Percentiles rank a stretch among this genome's conserved stretches.
These are phyloP conservation scores for Chloroclystis v-ata DNA, from an alignment of 2,888 invertebrate species.

Conservation along the genomic window DNA sequence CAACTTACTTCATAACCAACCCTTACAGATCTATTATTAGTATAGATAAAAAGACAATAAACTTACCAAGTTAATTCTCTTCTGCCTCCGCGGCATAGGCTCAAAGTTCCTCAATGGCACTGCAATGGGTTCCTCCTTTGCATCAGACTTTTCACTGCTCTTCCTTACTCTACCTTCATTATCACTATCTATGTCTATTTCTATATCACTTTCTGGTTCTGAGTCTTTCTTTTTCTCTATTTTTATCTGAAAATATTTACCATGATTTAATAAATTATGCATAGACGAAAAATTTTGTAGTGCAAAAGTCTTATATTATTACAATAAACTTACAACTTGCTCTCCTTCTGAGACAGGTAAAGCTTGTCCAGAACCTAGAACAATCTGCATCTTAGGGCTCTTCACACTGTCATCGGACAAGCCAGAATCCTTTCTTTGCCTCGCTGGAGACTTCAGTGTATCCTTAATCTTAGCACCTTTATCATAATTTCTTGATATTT, in stretches of 20 bases:
- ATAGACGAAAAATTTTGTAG: too few relatives aligned
- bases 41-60: too few relatives aligned
- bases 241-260: slow-evolving; percentile 56
- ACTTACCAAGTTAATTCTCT: slow-evolving; percentile 70
- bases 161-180: slow-evolving; percentile 41
- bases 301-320: too few relatives aligned
- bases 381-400: slow-evolving; percentile 70
- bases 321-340: slow-evolving; percentile 62
- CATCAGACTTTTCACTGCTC: slow-evolving; percentile 13
- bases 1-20: too few relatives aligned
- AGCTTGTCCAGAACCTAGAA: slow-evolving; percentile 74
- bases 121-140: slow-evolving; percentile 47
- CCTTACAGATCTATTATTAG: too few relatives aligned
- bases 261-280: too few relatives aligned
- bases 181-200: slow-evolving; percentile 79
- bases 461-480: slow-evolving; percentile 51
- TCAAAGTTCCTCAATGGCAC: slow-evolving; percentile 60
- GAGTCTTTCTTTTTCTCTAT: slow-evolving; percentile 70
- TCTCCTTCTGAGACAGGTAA: slow-evolving; percentile 79
- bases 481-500: slow-evolving; percentile 54
- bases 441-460: slow-evolving; percentile 51
- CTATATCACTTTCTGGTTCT: slow-evolving; percentile 76
- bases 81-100: slow-evolving; percentile 68
- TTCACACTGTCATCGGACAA: slow-evolving; percentile 58
- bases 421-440: slow-evolving; percentile 56